phyloP scores from a whole-genome alignment of 2,797 vertebrate species.

The Moxostoma hubbsi region DNA sequence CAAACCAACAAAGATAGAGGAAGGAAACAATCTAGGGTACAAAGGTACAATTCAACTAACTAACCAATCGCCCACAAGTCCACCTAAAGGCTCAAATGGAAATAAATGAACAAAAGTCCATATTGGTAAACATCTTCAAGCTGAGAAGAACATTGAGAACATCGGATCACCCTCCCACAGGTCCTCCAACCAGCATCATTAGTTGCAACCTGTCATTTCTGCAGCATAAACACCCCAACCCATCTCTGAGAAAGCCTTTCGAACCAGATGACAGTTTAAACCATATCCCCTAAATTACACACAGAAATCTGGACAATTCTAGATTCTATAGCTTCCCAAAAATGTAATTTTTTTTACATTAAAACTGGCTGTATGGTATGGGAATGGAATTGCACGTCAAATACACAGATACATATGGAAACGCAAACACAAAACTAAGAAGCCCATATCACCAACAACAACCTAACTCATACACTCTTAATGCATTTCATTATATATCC shows the following conservation, averaged over 20 bases:
- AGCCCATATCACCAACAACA: background rate
- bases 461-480: background rate
- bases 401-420: background rate
- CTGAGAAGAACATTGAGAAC: conserved; percentile 32
- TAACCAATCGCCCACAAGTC: conserved; percentile 7
- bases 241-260: conserved; percentile 5
- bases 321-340: background rate
- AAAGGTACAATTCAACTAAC: background rate
- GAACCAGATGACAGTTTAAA: background rate
- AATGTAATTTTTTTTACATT: background rate
- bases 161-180: conserved; percentile 50
- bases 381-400: background rate
- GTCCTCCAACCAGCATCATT: conserved; percentile 36
- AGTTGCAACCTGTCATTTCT: conserved; percentile 37
- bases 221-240: conserved; percentile 12
- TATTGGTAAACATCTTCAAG: conserved; percentile 18
- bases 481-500: background rate
- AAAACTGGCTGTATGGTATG: background rate
- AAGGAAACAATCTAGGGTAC: background rate
- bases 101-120: conserved; percentile 8
- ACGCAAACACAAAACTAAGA: background rate
- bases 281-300: background rate
- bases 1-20: background rate
- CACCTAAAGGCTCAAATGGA: too few relatives aligned
- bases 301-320: background rate